Conservation (phyloP, 2,113 vertebrate genomes). For the Chelonoidis abingdonii region DNA sequence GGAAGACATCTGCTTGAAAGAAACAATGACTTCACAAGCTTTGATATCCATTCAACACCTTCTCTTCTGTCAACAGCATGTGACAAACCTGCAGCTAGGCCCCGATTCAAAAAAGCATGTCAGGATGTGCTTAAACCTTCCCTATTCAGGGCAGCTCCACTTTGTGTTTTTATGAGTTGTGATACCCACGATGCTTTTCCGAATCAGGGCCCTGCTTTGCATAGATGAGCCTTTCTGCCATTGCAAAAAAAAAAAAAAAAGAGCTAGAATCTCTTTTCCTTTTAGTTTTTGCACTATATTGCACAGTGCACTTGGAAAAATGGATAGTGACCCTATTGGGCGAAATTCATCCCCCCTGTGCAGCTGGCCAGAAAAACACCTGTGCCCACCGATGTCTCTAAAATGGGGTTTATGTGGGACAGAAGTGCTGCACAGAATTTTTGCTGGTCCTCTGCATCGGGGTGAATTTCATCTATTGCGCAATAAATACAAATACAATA, state of each 20-base stretch:
- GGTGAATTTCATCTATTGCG: neutral
- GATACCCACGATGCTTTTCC: neutral
- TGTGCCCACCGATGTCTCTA: neutral
- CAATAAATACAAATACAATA: neutral
- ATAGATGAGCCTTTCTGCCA: neutral
- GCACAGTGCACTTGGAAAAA: neutral
- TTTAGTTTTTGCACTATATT: neutral
- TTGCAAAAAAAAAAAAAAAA: neutral
- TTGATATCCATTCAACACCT: neutral
- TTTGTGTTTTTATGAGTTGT: neutral
- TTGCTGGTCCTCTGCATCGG: neutral
- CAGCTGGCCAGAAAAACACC: neutral
- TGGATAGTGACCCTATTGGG: neutral
- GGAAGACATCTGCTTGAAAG: constrained; percentile 58
- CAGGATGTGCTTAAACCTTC: neutral
- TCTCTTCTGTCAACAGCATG: constrained; percentile 53
- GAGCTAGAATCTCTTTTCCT: neutral
- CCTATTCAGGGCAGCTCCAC: neutral
- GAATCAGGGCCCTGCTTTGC: neutral
- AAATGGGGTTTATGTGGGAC: neutral
- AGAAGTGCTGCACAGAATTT: neutral
- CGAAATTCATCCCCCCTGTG: neutral
- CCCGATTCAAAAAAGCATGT: neutral
- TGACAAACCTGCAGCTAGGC: constrained; percentile 31
- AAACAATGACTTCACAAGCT: constrained; percentile 53